Percentiles rank a stretch among this genome's conserved stretches.
Conservation (phyloP, 2,888 invertebrate genomes). For the Brenthis daphne region DNA sequence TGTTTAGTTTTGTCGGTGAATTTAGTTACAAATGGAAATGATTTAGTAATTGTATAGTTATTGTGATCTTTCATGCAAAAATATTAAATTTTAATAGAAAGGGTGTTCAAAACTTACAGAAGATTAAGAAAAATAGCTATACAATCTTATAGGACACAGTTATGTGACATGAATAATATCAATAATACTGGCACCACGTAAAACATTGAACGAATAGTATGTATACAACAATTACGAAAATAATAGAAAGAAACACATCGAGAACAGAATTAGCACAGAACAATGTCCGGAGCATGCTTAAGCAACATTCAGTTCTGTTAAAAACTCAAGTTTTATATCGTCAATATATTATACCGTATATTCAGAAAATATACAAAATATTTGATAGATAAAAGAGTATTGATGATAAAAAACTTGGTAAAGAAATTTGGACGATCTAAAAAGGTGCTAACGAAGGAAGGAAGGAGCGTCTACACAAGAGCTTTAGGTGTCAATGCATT, state of each 20-base stretch:
- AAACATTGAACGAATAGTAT: conserved; percentile 14
- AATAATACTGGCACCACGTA: conserved; percentile 16
- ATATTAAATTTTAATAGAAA: conserved; percentile 13
- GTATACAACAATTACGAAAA: conserved; percentile 5
- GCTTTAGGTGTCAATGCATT: conserved; percentile 69
- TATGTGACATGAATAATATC: conserved; percentile 37
- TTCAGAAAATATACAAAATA: conserved; percentile 26
- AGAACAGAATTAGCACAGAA: conserved; percentile 48
- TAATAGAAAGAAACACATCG: conserved; percentile 12
- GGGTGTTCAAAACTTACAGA: conserved; percentile 12
- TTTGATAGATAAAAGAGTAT: background rate
- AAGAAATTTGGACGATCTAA: conserved; percentile 78
- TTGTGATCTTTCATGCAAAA: conserved; percentile 18
- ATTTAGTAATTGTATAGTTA: conserved; percentile 37
- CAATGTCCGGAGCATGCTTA: conserved; percentile 69
- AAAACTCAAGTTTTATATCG: conserved; percentile 59
- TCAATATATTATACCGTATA: conserved; percentile 46
- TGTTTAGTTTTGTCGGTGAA: conserved; percentile 41
- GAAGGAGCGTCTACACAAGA: conserved; percentile 77
- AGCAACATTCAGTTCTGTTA: conserved; percentile 56
- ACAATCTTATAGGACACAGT: conserved; percentile 47
- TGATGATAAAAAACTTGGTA: conserved; percentile 63
- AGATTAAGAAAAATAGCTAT: conserved; percentile 36
- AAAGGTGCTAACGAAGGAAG: conserved; percentile 81
- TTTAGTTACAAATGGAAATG: conserved; percentile 36